Conservation (phyloP, 2,888 invertebrate species). For the Pristionchus entomophagus region DNA sequence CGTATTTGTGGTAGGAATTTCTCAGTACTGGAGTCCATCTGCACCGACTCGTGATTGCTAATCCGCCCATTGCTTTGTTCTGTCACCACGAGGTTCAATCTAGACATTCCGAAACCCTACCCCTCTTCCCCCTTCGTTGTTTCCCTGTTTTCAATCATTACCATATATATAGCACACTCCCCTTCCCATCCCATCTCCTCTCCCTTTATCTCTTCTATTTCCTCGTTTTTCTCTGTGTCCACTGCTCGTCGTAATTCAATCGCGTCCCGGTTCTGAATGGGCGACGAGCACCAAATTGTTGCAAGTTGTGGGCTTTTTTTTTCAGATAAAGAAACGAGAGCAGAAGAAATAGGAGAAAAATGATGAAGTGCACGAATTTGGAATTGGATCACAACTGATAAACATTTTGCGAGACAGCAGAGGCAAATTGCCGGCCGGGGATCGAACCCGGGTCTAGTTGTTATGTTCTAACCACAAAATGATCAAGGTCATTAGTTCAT, state of each 20-base stretch:
- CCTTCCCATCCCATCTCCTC: not conserved
- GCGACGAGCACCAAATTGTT: constrained; percentile 3
- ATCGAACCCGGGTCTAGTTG: no score
- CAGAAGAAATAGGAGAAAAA: no score
- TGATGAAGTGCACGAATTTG: not conserved
- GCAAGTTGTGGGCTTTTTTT: no score
- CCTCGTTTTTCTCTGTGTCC: not conserved
- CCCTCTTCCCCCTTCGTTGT: not conserved
- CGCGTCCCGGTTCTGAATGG: constrained; percentile 2
- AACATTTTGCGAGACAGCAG: no score
- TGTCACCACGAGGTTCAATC: not conserved
- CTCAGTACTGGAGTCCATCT: no score
- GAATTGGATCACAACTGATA: no score
- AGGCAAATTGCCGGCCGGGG: no score
- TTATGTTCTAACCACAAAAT: no score
- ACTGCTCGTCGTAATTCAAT: constrained; percentile 21
- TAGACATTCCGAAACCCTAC: not conserved
- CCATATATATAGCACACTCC: not conserved
- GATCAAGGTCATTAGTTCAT: no score
- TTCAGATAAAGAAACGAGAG: no score
- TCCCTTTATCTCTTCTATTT: not conserved
- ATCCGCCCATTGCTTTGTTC: not conserved
- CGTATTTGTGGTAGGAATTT: no score
- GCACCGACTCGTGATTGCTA: no score
- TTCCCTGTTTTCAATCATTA: not conserved